A percentile compares a stretch with the other conserved stretches of the same genome.
phyloP scores from a whole-genome alignment of 1,140 invertebrate species.

The Bombus huntii region DNA sequence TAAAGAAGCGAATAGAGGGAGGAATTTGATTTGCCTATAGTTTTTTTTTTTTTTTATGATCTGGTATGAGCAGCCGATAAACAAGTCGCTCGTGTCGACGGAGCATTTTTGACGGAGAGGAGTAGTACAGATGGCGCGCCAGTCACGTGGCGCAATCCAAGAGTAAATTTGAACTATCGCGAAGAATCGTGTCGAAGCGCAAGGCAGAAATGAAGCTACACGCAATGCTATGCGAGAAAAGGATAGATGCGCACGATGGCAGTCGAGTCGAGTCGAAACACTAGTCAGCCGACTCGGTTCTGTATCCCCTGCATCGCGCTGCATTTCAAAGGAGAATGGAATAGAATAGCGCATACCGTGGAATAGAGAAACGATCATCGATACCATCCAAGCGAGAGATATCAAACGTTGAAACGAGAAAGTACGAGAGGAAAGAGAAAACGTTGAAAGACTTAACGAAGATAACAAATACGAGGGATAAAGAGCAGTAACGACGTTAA shows the following conservation, averaged over 20 bases:
- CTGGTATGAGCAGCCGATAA: background rate
- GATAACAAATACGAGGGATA: background rate
- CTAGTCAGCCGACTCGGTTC: background rate
- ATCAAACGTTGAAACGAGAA: background rate
- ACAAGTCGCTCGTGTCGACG: background rate
- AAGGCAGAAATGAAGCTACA: background rate
- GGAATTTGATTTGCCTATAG: background rate
- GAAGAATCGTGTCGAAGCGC: no score
- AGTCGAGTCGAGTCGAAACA: background rate
- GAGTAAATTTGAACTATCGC: constrained; percentile 1
- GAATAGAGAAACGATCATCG: background rate
- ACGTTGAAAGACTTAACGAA: background rate
- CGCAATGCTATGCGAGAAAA: no score
- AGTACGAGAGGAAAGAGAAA: background rate
- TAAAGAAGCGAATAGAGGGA: background rate
- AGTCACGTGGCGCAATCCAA: background rate
- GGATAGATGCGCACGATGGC: background rate
- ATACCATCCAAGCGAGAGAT: background rate
- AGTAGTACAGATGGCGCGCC: background rate
- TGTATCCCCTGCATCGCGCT: background rate
- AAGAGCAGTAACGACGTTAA: background rate
- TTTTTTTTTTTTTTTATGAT: background rate
- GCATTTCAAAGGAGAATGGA: background rate
- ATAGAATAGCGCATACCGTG: background rate
- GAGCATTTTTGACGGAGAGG: background rate